phyloP scores from a whole-genome alignment of 2,888 invertebrate genomes.

The Temnothorax ravouxi region DNA sequence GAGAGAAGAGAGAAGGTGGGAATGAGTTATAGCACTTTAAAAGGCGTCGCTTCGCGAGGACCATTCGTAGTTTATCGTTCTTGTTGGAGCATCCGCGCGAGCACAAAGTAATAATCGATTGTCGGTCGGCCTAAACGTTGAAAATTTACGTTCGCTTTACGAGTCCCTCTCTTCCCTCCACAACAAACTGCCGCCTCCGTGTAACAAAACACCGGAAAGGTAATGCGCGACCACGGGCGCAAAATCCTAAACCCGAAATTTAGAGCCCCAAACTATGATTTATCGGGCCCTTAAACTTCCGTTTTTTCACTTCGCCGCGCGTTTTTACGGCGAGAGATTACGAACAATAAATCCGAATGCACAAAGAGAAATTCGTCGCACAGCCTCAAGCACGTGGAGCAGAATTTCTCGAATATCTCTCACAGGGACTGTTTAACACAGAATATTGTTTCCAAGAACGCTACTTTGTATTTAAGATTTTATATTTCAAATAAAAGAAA shows the following conservation, averaged over 20 bases:
- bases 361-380: constrained; percentile 51
- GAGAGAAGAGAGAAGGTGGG: constrained; percentile 37
- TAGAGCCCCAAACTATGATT: constrained; percentile 65
- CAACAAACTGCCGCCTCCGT: constrained; percentile 16
- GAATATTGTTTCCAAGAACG: constrained; percentile 50
- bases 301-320: constrained; percentile 46
- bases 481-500: neutral
- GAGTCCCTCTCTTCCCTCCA: constrained; percentile 59
- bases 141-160: constrained; percentile 79
- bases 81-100: constrained; percentile 67
- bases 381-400: constrained; percentile 19
- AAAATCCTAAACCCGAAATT: constrained; percentile 63
- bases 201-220: constrained; percentile 41
- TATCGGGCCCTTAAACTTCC: constrained; percentile 63
- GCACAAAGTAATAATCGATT: constrained; percentile 79
- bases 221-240: constrained; percentile 23
- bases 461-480: constrained; percentile 21
- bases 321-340: constrained; percentile 53
- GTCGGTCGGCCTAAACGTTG: constrained; percentile 74
- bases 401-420: constrained; percentile 30
- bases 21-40: constrained; percentile 80
- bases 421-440: constrained; percentile 21
- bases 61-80: constrained; percentile 76
- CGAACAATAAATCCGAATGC: constrained; percentile 61
- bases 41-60: constrained; percentile 74